These are phyloP conservation scores for Venustoraphidia nigricollis DNA, from an alignment of 2,888 invertebrate genomes.

Conservation along the genomic window DNA sequence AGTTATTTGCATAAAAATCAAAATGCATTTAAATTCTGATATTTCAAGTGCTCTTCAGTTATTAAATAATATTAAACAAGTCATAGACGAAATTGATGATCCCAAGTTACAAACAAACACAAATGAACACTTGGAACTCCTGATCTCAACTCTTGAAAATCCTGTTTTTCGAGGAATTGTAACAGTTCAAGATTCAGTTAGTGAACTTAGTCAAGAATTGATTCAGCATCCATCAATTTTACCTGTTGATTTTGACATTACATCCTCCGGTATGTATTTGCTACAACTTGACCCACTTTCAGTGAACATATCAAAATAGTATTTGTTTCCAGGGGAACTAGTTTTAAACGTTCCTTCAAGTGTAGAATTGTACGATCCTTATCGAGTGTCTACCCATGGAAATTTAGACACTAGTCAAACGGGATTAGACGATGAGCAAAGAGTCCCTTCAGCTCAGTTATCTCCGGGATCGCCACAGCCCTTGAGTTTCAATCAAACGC, in stretches of 20 bases:
- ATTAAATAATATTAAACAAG: slow-evolving; percentile 73
- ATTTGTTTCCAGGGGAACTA: slow-evolving; percentile 31
- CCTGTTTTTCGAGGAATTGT: slow-evolving; percentile 84
- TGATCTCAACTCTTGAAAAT: slow-evolving; percentile 73
- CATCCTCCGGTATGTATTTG: slow-evolving; percentile 44
- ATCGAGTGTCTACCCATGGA: slow-evolving; percentile 1
- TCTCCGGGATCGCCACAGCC: slow-evolving; percentile 55
- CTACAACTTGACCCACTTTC: neutral
- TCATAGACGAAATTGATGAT: slow-evolving; percentile 73
- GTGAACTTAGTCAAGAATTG: slow-evolving; percentile 72
- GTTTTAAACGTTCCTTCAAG: slow-evolving; percentile 46
- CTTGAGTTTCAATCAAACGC: slow-evolving; percentile 46
- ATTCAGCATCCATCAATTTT: slow-evolving; percentile 83
- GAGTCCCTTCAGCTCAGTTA: slow-evolving; percentile 60
- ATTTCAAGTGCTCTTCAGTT: slow-evolving; percentile 81
- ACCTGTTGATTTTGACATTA: slow-evolving; percentile 87
- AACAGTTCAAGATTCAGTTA: slow-evolving; percentile 79
- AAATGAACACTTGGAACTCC: slow-evolving; percentile 64
- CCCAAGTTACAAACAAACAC: slow-evolving; percentile 60
- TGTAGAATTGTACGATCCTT: slow-evolving; percentile 34
- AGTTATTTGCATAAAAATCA: neutral
- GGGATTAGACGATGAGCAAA: slow-evolving; percentile 58
- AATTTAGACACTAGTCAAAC: slow-evolving; percentile 23
- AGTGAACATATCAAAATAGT: neutral
- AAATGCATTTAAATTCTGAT: slow-evolving; percentile 49